Evolutionary conservation across 30 jellyfish, hydroid and myxozoan genomes (phyloP).

Genomic region (Turritopsis rubra): DNA sequence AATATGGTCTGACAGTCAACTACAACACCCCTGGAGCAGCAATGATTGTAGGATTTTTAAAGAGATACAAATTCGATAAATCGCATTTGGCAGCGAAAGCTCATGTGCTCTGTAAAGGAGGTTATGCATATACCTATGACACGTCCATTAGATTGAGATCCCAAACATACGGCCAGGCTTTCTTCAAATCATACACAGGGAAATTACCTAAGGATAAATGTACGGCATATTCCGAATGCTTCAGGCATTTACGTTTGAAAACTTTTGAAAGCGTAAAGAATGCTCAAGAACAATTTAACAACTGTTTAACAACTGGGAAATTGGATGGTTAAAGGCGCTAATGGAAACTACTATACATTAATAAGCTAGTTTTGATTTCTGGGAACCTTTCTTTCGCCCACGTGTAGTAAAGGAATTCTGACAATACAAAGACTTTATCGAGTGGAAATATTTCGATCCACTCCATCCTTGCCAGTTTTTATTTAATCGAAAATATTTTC

Average conservation of each 20-base stretch:
- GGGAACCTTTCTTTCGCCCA: no score
- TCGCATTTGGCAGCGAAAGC: conserved; percentile 3
- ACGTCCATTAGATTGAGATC: background rate
- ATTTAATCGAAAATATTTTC: no score
- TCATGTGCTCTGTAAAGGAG: conserved; percentile 10
- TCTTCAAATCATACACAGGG: background rate
- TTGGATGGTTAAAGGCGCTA: background rate
- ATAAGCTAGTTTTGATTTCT: no score
- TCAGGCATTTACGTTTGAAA: background rate
- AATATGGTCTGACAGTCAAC: background rate
- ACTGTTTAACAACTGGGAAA: background rate
- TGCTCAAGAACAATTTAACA: background rate
- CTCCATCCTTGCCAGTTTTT: no score
- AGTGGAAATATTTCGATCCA: no score
- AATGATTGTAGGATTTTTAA: conserved; percentile 18
- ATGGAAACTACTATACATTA: no score
- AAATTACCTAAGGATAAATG: background rate
- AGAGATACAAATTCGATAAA: conserved; percentile 16
- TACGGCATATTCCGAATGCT: background rate
- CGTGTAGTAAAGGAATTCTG: no score
- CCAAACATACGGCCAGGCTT: background rate
- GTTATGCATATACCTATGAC: background rate
- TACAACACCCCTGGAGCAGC: conserved; percentile 32
- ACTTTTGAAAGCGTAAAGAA: background rate
- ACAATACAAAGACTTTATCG: no score